Evolutionary conservation across 2,888 invertebrate species (phyloP), one percentile per base, ranked within the genome.

Genomic region (Seira musarum): DNA sequence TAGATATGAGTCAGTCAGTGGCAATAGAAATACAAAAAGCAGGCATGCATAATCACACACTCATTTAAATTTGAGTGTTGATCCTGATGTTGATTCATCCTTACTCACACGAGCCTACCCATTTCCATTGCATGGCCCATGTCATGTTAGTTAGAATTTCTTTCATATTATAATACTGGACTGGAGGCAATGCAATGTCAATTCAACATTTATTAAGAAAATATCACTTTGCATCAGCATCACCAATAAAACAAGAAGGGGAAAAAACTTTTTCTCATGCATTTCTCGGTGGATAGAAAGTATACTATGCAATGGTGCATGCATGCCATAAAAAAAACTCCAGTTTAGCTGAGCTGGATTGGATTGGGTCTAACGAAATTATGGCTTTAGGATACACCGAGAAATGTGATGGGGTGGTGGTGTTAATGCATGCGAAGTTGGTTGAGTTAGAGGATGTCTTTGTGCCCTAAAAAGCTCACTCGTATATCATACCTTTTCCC

Each of bases 401-500:
- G 30, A 8, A 30, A 30, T 30, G 30, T 30, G 30, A 30, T 30
- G 30, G 2, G 30, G 8, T 49, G 49, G 17, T n/a, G 49, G 49
- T 13, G 49, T 49, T 49, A 49, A 49, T 49, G 17, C 49, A 49
- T 49, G 15, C 3, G 17, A 49, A 40, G 13, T 8, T 40, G n/a
- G 49, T 49, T 30, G 30, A 30, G 30, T 30, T 30, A 30, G 30
- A 30, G 30, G 30, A 30, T 30, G 49, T 49, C 49, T n/a, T 49
- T 49, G 49, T 49, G 49, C 17, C 49, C 49, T n/a, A n/a, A 49
- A n/a, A 49, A 49, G 49, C 35, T n/a, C 64, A 57, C 25, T 77
- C 77, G 70, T 77, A 77, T 71, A 77, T 77, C 71, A 77, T 70
- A 68, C 64, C 74, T 73, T 74, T 74, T 64, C 65, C 74, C 80